Conservation (phyloP, 2,113 vertebrate species). For the Turnix velox region DNA sequence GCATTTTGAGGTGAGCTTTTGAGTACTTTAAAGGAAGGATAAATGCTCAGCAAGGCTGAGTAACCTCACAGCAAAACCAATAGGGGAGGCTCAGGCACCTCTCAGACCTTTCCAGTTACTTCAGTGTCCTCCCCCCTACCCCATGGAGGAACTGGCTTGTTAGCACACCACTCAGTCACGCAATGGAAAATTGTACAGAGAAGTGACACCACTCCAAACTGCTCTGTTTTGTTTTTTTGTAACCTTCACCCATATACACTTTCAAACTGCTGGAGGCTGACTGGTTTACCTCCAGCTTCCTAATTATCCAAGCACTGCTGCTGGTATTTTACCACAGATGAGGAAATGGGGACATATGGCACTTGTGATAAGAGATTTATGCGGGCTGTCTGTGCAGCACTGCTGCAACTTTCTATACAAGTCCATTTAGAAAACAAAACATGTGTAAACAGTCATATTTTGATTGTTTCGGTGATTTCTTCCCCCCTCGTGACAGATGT, state of each 20-base stretch:
- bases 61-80: not conserved
- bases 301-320: not conserved
- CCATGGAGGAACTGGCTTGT: not conserved
- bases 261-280: conserved; percentile 7
- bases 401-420: conserved; percentile 40
- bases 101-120: not conserved
- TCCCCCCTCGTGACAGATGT: conserved; percentile 42
- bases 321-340: not conserved
- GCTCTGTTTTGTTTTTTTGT: not conserved
- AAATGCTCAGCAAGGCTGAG: not conserved
- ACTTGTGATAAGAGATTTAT: conserved; percentile 58
- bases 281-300: conserved; percentile 50
- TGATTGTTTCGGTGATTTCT: conserved; percentile 46
- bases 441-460: conserved; percentile 51
- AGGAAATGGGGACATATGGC: conserved; percentile 68
- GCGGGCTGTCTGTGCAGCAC: conserved; percentile 4
- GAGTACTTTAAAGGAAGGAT: not conserved
- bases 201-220: not conserved
- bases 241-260: conserved; percentile 35
- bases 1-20: not conserved
- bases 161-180: rapidly evolving
- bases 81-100: not conserved
- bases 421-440: conserved; percentile 57
- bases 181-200: not conserved
- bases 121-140: rapidly evolving